A percentile compares a stretch with the other conserved stretches of the same genome.
phyloP scores from a whole-genome alignment of 2,113 vertebrate species.

The Channa argus region DNA sequence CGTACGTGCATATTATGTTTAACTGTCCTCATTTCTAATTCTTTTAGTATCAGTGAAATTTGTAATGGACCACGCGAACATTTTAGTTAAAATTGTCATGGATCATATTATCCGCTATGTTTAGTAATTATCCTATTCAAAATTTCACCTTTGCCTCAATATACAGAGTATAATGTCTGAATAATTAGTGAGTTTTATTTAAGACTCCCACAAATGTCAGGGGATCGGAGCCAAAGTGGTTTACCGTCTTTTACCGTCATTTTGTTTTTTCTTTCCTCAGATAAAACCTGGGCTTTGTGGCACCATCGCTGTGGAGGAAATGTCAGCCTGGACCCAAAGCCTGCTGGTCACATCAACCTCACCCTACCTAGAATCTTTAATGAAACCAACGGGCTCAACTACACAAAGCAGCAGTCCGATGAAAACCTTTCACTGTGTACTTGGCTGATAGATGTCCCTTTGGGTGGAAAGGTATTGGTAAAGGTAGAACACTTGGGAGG shows the following conservation, averaged over 20 bases:
- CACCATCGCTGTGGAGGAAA: conserved; percentile 48
- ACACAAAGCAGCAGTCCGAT: background rate
- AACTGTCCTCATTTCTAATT: background rate
- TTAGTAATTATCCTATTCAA: too few species aligned
- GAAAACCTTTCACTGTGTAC: conserved; percentile 46
- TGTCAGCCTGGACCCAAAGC: conserved; percentile 50
- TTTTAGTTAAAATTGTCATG: background rate
- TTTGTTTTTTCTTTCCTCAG: conserved; percentile 19
- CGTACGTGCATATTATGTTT: too few species aligned
- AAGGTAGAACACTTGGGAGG: conserved; percentile 26
- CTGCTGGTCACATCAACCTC: conserved; percentile 55
- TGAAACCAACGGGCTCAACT: background rate
- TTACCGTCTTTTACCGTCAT: background rate
- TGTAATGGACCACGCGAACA: background rate
- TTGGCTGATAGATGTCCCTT: conserved; percentile 61
- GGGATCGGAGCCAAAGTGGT: too few species aligned
- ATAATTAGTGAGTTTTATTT: too few species aligned
- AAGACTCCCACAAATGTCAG: background rate
- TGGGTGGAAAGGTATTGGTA: conserved; percentile 49
- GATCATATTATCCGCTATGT: background rate
- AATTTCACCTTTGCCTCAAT: too few species aligned
- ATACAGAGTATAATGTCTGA: too few species aligned
- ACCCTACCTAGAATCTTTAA: conserved; percentile 23
- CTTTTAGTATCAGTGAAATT: background rate
- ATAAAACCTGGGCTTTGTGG: conserved; percentile 43